Evolutionary conservation across 35 echinoderm and acorn worm species (phyloP).

Genomic region (Patiria miniata): DNA sequence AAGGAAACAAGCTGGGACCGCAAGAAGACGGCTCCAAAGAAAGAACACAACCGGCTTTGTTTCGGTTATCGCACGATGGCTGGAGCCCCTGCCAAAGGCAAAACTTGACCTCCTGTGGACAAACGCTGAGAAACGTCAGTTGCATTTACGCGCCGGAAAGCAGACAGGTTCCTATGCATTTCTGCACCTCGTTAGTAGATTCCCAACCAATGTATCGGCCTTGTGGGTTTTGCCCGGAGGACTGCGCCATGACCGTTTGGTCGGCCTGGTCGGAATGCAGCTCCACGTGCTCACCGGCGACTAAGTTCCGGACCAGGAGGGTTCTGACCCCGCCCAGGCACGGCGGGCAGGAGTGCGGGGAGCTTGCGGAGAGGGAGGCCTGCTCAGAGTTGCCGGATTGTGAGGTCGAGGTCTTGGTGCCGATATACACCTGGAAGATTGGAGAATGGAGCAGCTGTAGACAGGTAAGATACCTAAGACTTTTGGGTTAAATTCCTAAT

Average conservation of each 20-base stretch:
- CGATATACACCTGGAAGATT: constrained; percentile 75
- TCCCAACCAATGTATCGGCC: constrained; percentile 22
- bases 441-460: constrained; percentile 87
- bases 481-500: background rate
- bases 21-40: background rate
- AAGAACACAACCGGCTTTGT: background rate
- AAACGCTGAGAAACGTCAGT: background rate
- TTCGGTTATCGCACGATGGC: background rate
- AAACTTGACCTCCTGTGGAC: background rate
- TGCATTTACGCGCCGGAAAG: constrained; percentile 5
- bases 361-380: constrained; percentile 50
- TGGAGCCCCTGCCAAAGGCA: background rate
- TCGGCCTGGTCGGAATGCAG: constrained; percentile 68
- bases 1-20: too few relatives aligned
- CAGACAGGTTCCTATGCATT: constrained; percentile 47
- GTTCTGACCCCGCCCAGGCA: constrained; percentile 52
- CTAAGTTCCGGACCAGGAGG: constrained; percentile 42
- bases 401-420: constrained; percentile 37
- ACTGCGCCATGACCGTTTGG: constrained; percentile 61
- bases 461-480: constrained; percentile 40
- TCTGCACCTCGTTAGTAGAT: constrained; percentile 29
- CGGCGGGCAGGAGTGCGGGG: constrained; percentile 61
- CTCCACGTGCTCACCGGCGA: constrained; percentile 54
- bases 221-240: constrained; percentile 63
- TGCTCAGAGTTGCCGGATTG: constrained; percentile 58